Evolutionary conservation across 2,113 vertebrate genomes (phyloP).

Genomic region (Scomber colias): DNA sequence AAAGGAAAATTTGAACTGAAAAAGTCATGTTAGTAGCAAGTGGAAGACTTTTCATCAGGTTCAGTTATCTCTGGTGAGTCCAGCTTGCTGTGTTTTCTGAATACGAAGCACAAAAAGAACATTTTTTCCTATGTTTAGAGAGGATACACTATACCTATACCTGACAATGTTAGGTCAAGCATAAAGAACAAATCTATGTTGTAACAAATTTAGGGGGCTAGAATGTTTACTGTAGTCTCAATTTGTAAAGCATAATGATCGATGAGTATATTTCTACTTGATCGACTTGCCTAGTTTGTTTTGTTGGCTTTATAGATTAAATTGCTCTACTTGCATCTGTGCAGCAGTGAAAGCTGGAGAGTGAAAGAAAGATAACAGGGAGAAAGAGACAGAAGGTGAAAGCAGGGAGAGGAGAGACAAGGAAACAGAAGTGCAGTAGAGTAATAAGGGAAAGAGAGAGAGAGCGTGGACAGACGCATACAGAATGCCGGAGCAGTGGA

Average conservation of each 20-base stretch:
- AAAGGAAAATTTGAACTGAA: not conserved
- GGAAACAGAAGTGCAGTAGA: conserved; percentile 17
- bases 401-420: conserved; percentile 6
- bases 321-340: conserved; percentile 14
- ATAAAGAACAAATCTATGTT: conserved; percentile 33
- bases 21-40: not conserved
- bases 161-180: not conserved
- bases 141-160: not conserved
- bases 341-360: conserved; percentile 27
- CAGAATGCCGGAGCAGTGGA: conserved; percentile 30
- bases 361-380: conserved; percentile 30
- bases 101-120: too few species aligned
- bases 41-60: not conserved
- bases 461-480: conserved; percentile 42
- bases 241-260: conserved; percentile 24
- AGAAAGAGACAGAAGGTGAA: conserved; percentile 29
- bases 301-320: conserved; percentile 34
- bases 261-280: conserved; percentile 16
- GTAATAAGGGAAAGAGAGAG: conserved; percentile 51
- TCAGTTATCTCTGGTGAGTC: not conserved
- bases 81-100: not conserved
- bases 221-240: not conserved
- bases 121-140: not conserved
- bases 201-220: not conserved
- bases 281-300: conserved; percentile 31